Evolutionary conservation across 2,888 invertebrate species (phyloP), one percentile per base, ranked within the genome.

Genomic region (Tiliacea aurago): DNA sequence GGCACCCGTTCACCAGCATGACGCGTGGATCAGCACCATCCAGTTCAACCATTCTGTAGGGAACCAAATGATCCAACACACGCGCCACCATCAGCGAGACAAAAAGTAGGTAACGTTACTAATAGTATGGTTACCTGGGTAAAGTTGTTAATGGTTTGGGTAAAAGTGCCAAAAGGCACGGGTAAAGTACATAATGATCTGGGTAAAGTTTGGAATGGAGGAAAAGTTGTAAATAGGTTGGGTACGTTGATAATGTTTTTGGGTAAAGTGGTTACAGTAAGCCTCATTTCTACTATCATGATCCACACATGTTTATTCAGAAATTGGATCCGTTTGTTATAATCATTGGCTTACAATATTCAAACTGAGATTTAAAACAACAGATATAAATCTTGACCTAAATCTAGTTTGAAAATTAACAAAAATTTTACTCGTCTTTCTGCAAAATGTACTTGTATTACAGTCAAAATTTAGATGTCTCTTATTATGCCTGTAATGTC

Each of bases 261-360:
- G 20, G 20, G 13, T 28, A 55, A 55, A 45, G 3, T 61, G 4
- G 4, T 53, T 6, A n/a, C 37, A 7, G 63, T 58, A 73, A 79
- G 47, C 73, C 73, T 81, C 81, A 81, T 81, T 10, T 76, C 76
- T 68, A 69, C 51, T 81, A 63, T 89, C 89, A 88, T 87, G 89
- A 92, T 83, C 85, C 76, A 68, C 84, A 92, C 59, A 9, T 51
- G n/a, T 5, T 23, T 33, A 73, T 90, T 93, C 86, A 88, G 94
- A 89, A 94, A 93, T 94, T 93, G 94, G 94, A 94, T 94, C 94
- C 94, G 92, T 91, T 67, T 76, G 84, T 92, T 92, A 85, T 91
- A 93, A 94, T 94, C 93, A 94, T 90, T 77, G 86, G 65, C 58
- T 66, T 66, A 37, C 33, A n/a, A 33, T n/a, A 11, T 47, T 51